Base-by-base conservation (phyloP, 2,113 vertebrate species). In the Brachypodius melanocephalos region DNA sequence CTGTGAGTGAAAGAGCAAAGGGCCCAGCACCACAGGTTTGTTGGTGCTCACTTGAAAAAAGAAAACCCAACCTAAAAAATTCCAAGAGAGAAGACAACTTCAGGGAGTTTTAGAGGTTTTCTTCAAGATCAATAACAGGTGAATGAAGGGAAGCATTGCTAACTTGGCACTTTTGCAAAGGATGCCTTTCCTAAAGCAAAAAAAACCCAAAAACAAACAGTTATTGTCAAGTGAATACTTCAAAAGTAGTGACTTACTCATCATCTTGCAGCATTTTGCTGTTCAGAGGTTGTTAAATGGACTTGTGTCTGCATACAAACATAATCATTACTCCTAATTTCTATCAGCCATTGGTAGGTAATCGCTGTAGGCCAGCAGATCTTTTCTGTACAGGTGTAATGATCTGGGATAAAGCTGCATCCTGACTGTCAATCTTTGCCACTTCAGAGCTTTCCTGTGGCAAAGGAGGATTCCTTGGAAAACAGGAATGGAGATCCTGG, bases 61-160 rank as follows among this genome's bases (percentile, higher is more conserved):
- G 54, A 45, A n/a, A 7, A 0, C 0, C 1, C 24, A 62, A 71
- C 28, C 32, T 74, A 42, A 75, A 57, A 52, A 46, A 1, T 18
- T 36, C 21, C 0, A 1, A 54, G 48, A 77, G 3, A 17, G 8
- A 20, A 57, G 34, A 8, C 17, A 74, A 12, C 32, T 65, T 58
- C 12, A 58, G 2, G 4, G 31, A 25, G 10, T 32, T 81, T 46
- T 32, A 40, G 67, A 51, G 22, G 29, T 71, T 38, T 72, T 69
- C 12, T 71, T 58, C 40, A 32, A 71, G 36, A 21, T 32, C 28
- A 45, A 4, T 11, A 49, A 9, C 32, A 42, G 0, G 0, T 52
- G 65, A 80, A 20, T 45, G 73, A 74, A 84, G 31, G 29, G 36
- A 20, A 73, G n/a, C 32, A 51, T 32, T 31, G 17, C 21, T 38